These are phyloP conservation scores for Pseudopodoces humilis DNA, from an alignment of 2,113 vertebrate species.

Conservation along the genomic window DNA sequence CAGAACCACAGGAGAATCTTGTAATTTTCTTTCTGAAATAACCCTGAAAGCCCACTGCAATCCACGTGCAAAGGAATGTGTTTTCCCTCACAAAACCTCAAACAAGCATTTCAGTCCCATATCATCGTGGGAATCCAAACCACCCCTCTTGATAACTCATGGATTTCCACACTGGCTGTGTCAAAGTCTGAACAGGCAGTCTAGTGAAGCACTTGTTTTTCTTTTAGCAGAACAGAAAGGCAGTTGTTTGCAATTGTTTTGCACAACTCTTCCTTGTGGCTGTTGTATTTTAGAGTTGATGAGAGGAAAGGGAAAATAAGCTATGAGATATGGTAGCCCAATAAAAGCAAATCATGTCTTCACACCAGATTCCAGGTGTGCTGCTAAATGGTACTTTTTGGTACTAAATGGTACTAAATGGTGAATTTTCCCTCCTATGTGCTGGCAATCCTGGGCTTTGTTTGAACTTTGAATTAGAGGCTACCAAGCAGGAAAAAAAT, in stretches of 20 bases:
- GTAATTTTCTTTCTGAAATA: constrained; percentile 21
- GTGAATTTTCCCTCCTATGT: not conserved
- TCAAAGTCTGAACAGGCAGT: rapidly evolving
- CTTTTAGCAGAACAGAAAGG: not conserved
- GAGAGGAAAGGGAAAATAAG: not conserved
- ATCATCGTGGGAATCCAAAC: not conserved
- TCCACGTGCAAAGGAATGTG: not conserved
- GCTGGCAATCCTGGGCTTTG: not conserved
- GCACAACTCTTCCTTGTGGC: not conserved
- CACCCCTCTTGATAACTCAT: not conserved
- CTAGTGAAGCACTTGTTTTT: not conserved
- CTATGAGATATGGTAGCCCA: not conserved
- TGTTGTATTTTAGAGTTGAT: not conserved
- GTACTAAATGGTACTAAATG: not conserved
- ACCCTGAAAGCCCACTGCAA: not conserved
- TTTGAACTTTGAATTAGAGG: not conserved
- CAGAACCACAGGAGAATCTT: not conserved
- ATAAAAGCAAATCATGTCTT: not conserved
- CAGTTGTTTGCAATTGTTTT: not conserved
- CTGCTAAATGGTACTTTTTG: not conserved
- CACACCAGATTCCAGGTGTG: not conserved
- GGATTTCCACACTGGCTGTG: not conserved
- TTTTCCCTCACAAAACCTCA: not conserved
- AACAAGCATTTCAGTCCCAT: not conserved
- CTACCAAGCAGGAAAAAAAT: not conserved